These are phyloP conservation scores for Uria aalge DNA, from an alignment of 2,113 vertebrate genomes.

Conservation along the genomic window DNA sequence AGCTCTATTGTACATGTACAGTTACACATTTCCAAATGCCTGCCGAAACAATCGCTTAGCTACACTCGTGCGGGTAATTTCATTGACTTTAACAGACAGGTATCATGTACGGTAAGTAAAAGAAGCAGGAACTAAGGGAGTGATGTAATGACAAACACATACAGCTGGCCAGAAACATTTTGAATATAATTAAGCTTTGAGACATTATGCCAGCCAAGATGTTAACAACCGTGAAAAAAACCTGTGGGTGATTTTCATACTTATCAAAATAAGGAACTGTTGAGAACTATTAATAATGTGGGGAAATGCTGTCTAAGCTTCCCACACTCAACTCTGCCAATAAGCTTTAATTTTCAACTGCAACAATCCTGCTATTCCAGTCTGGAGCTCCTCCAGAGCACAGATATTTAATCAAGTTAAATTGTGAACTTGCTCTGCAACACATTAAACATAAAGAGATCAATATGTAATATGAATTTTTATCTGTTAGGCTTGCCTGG, in stretches of 20 bases:
- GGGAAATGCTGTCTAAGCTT: constrained; percentile 62
- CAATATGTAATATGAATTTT: constrained; percentile 36
- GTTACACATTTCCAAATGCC: not conserved
- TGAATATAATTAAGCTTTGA: constrained; percentile 55
- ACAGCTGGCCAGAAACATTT: constrained; percentile 3
- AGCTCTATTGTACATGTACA: not conserved
- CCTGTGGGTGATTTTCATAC: constrained; percentile 47
- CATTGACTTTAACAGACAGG: not conserved
- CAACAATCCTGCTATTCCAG: constrained; percentile 61
- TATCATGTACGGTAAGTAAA: not conserved
- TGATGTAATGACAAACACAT: constrained; percentile 16
- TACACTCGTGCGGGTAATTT: not conserved
- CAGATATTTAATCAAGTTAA: constrained; percentile 18
- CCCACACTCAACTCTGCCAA: constrained; percentile 55
- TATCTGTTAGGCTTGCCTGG: not conserved
- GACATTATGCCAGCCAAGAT: constrained; percentile 36
- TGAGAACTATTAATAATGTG: constrained; percentile 49
- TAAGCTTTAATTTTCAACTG: constrained; percentile 31
- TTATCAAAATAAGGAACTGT: constrained; percentile 69
- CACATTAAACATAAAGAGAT: constrained; percentile 25
- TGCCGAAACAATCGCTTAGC: not conserved
- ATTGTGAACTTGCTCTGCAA: constrained; percentile 38
- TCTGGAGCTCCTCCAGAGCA: constrained; percentile 34
- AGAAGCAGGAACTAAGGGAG: not conserved
- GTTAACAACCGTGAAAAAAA: not conserved